Percentiles rank a stretch among this genome's conserved stretches.
Evolutionary conservation across 2,888 invertebrate genomes (phyloP).

Genomic region (Ischnus inquisitorius): DNA sequence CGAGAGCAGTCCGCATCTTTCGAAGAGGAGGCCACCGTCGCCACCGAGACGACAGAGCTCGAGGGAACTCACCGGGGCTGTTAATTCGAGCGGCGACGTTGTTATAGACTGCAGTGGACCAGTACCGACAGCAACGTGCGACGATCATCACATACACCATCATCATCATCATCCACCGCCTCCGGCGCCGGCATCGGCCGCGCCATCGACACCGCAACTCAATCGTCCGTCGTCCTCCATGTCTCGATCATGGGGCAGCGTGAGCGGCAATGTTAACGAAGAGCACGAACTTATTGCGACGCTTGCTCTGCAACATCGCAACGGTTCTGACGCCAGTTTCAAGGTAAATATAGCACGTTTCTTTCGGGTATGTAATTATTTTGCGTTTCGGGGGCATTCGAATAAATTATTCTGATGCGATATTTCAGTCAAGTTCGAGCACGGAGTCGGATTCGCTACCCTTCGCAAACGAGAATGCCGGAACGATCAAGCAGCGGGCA

Average conservation of each 20-base stretch:
- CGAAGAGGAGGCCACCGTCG: constrained; percentile 93
- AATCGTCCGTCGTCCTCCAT: constrained; percentile 86
- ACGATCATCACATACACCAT: constrained; percentile 81
- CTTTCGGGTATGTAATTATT: not conserved
- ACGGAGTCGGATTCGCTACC: constrained; percentile 98
- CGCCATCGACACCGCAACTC: constrained; percentile 88
- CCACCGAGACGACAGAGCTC: constrained; percentile 91
- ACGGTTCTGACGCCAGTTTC: constrained; percentile 94
- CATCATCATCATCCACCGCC: constrained; percentile 84
- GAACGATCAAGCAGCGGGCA: constrained; percentile 96
- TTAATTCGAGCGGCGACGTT: constrained; percentile 78
- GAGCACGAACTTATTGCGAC: constrained; percentile 85
- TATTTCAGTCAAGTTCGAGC: constrained; percentile 94
- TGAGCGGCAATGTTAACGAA: constrained; percentile 83
- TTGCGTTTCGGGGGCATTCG: not conserved
- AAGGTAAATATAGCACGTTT: constrained; percentile 86
- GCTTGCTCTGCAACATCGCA: constrained; percentile 88
- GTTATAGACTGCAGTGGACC: constrained; percentile 85
- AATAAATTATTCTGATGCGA: constrained; percentile 48
- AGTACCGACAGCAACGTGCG: constrained; percentile 85
- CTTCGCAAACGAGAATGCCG: constrained; percentile 99
- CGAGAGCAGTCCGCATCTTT: constrained; percentile 90
- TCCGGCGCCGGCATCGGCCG: constrained; percentile 89
- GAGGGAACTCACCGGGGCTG: constrained; percentile 75
- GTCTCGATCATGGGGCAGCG: constrained; percentile 87